Conservation (phyloP, 92 coral and sea anemone genomes). For the Zoanthus sansibaricus region DNA sequence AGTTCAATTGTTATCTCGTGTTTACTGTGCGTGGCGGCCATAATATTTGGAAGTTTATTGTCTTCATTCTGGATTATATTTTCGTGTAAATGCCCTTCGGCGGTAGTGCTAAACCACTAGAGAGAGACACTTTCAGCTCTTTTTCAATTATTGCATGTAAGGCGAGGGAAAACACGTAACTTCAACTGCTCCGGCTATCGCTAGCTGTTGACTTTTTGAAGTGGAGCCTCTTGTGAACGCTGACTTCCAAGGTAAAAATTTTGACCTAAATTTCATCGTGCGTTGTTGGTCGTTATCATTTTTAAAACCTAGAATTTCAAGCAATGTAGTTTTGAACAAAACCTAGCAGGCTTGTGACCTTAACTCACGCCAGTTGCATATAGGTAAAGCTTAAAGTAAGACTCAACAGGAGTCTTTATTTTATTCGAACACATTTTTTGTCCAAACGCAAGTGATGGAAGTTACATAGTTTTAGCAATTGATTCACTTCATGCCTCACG, state of each 20-base stretch:
- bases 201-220: conserved; percentile 28
- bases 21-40: conserved; percentile 21
- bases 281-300: neutral
- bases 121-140: conserved; percentile 23
- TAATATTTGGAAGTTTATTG: conserved; percentile 11
- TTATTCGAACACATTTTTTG: too few relatives aligned
- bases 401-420: too few relatives aligned
- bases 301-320: neutral
- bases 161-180: conserved; percentile 22
- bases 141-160: conserved; percentile 32
- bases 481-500: neutral
- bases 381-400: too few relatives aligned
- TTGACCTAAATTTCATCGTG: too few relatives aligned
- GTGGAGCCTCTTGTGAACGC: conserved; percentile 19
- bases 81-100: conserved; percentile 32
- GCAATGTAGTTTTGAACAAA: neutral
- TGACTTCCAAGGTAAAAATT: conserved; percentile 3
- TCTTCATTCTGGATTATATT: conserved; percentile 13
- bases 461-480: neutral
- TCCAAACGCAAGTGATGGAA: too few relatives aligned
- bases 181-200: neutral
- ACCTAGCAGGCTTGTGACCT: too few relatives aligned
- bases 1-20: neutral
- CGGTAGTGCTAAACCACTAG: conserved; percentile 17
- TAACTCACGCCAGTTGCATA: too few relatives aligned